A percentile compares a stretch with the other conserved stretches of the same genome.
Conservation (phyloP, 2,888 invertebrate species). For the Idaea aversata region DNA sequence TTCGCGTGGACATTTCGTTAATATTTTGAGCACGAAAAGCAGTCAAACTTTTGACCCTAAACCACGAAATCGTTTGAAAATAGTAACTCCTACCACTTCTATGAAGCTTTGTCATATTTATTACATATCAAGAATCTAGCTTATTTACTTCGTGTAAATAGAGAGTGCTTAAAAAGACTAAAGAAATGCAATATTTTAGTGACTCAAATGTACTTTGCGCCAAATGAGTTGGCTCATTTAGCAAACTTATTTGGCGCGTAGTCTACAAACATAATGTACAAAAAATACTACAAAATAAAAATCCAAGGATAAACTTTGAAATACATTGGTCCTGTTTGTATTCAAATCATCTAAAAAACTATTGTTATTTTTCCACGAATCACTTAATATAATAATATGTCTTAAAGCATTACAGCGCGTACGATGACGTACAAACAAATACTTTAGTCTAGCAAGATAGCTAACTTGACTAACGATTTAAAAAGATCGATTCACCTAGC, state of each 20-base stretch:
- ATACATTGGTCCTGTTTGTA: not conserved
- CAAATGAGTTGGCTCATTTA: not conserved
- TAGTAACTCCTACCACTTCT: not conserved
- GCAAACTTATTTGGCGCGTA: not conserved
- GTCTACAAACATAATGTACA: not conserved
- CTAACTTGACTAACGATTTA: not conserved
- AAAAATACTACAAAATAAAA: not conserved
- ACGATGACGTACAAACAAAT: not conserved
- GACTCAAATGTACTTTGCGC: not conserved
- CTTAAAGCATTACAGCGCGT: not conserved
- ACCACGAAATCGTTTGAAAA: not conserved
- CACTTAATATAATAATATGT: not conserved
- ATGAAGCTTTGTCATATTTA: not conserved
- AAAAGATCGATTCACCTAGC: not conserved
- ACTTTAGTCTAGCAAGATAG: not conserved
- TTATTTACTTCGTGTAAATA: not conserved
- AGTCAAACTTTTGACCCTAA: not conserved
- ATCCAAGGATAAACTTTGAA: not conserved
- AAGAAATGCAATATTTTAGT: not conserved
- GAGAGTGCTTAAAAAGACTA: not conserved
- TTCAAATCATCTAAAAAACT: not conserved
- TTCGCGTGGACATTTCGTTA: not conserved
- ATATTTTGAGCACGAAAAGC: not conserved
- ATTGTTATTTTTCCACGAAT: not conserved
- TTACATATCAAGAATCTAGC: constrained; percentile 1